Evolutionary conservation across 2,888 invertebrate species (phyloP).

Genomic region (Bellardia pandia): DNA sequence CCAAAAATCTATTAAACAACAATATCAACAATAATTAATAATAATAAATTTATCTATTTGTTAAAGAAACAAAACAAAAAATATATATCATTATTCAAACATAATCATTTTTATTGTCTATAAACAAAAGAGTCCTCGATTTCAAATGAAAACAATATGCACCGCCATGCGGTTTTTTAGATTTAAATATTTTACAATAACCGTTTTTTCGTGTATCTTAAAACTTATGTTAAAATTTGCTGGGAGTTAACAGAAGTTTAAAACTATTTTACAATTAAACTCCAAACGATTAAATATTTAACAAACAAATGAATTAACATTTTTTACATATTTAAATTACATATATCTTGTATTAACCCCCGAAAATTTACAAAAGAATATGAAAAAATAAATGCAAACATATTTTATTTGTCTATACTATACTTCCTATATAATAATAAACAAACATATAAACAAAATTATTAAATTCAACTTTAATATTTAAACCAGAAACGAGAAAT

Average conservation of each 20-base stretch:
- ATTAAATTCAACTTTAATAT: conserved; percentile 48
- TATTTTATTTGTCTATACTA: conserved; percentile 63
- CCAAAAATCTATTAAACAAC: conserved; percentile 90
- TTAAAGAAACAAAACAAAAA: conserved; percentile 41
- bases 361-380: conserved; percentile 50
- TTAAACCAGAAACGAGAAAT: conserved; percentile 35
- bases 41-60: conserved; percentile 56
- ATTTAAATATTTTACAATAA: conserved; percentile 66
- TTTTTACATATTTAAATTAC: conserved; percentile 65
- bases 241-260: conserved; percentile 71
- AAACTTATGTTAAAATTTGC: conserved; percentile 58
- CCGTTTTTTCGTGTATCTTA: conserved; percentile 59
- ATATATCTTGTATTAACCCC: conserved; percentile 62
- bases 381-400: conserved; percentile 7
- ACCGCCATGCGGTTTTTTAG: conserved; percentile 72
- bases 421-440: not conserved
- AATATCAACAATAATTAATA: conserved; percentile 36
- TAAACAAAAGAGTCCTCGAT: conserved; percentile 57
- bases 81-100: conserved; percentile 59
- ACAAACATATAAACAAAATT: conserved; percentile 20
- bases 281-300: conserved; percentile 61
- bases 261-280: conserved; percentile 73
- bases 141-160: conserved; percentile 67
- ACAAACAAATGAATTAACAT: conserved; percentile 62
- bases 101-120: conserved; percentile 70